Evolutionary conservation across 2,888 invertebrate species (phyloP).

Genomic region (Philhelius pedissequus): DNA sequence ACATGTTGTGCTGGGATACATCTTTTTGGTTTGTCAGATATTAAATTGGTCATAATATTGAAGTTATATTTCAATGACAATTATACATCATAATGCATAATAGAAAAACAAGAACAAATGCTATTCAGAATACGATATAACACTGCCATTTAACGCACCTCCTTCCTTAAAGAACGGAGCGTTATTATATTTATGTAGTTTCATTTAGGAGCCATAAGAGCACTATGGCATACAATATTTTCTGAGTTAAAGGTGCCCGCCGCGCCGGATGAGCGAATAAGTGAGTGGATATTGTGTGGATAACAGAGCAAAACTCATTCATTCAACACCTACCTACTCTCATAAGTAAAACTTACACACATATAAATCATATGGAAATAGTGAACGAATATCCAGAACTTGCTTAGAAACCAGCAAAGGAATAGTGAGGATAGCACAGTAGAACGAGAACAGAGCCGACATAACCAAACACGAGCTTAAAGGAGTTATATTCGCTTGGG

Average conservation of each 20-base stretch:
- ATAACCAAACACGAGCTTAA: constrained; percentile 59
- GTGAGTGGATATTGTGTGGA: constrained; percentile 58
- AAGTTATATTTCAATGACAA: too few relatives aligned
- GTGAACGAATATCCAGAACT: neutral
- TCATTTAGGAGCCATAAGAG: constrained; percentile 45
- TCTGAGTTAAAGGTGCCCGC: constrained; percentile 47
- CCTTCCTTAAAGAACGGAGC: neutral
- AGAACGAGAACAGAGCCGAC: constrained; percentile 21
- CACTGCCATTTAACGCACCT: constrained; percentile 41
- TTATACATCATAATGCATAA: too few relatives aligned
- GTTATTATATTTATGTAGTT: too few relatives aligned
- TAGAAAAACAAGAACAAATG: constrained; percentile 44
- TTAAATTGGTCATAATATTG: too few relatives aligned
- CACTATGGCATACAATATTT: constrained; percentile 26
- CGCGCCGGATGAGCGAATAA: constrained; percentile 47
- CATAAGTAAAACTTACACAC: constrained; percentile 26
- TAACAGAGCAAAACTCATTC: constrained; percentile 59
- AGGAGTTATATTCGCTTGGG: constrained; percentile 53
- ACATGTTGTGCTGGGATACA: too few relatives aligned
- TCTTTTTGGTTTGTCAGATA: too few relatives aligned
- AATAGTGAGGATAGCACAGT: constrained; percentile 35
- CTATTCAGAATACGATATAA: constrained; percentile 42
- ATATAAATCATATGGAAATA: neutral
- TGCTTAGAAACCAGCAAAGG: constrained; percentile 57
- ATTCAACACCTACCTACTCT: constrained; percentile 59